Evolutionary conservation across 2,113 vertebrate species (phyloP).

Genomic region (Arizona elegans): DNA sequence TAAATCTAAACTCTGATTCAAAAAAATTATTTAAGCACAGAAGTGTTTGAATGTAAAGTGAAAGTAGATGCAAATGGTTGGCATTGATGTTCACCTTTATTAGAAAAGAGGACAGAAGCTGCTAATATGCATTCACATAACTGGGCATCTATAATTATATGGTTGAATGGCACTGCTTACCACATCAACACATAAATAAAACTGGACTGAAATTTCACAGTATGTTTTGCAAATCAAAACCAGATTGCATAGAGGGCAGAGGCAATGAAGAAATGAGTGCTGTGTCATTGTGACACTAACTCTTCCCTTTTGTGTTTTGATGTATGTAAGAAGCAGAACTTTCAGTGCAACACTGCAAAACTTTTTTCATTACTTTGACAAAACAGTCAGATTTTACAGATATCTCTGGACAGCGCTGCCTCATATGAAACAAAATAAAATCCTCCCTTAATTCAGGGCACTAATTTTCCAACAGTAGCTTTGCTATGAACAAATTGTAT

Average conservation of each 20-base stretch:
- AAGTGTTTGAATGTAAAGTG: background rate
- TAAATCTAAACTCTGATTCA: background rate
- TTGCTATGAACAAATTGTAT: slow-evolving; percentile 55
- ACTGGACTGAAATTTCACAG: background rate
- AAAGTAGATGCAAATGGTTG: background rate
- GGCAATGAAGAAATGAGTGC: background rate
- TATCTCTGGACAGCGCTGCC: background rate
- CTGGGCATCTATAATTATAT: background rate
- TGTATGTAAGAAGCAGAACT: background rate
- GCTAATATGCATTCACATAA: background rate
- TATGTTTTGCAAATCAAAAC: background rate
- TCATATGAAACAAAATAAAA: slow-evolving; percentile 32
- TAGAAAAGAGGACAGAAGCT: background rate
- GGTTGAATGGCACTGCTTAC: too few relatives aligned
- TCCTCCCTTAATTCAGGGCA: slow-evolving; percentile 71
- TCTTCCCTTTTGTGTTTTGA: background rate
- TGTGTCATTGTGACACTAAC: background rate
- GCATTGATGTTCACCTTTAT: background rate
- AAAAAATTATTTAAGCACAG: background rate
- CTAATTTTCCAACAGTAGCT: slow-evolving; percentile 67
- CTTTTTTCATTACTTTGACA: background rate
- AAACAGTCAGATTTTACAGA: background rate
- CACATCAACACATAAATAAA: background rate
- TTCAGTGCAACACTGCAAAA: background rate
- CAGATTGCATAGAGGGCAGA: background rate